These are phyloP conservation scores for Semnornis frantzii DNA, from an alignment of 2,113 vertebrate species.

Conservation along the genomic window DNA sequence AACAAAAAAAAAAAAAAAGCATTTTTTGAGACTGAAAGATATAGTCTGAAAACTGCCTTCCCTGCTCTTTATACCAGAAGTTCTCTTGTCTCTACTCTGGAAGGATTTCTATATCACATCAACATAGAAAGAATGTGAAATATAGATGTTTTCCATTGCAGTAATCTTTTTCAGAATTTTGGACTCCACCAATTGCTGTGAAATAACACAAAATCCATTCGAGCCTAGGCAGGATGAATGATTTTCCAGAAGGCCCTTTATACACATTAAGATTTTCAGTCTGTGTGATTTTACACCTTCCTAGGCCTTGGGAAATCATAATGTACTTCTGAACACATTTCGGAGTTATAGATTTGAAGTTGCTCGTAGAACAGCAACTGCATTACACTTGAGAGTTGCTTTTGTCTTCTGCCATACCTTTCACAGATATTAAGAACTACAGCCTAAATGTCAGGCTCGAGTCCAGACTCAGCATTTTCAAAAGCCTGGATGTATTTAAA, in stretches of 20 bases:
- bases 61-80: neutral
- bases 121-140: neutral
- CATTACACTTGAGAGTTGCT: neutral
- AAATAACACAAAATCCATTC: constrained; percentile 30
- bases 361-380: neutral
- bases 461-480: neutral
- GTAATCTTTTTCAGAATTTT: neutral
- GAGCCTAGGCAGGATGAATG: neutral
- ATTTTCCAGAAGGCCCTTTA: neutral
- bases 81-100: neutral
- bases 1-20: neutral
- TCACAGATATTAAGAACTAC: neutral
- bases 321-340: neutral
- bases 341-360: neutral
- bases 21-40: neutral
- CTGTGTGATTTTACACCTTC: neutral
- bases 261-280: neutral
- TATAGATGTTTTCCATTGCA: neutral
- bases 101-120: neutral
- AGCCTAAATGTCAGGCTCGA: neutral
- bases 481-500: neutral
- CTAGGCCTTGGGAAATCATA: neutral
- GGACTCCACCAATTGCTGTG: neutral
- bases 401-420: neutral
- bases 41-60: neutral